A percentile compares a stretch with the other conserved stretches of the same genome.
Conservation (phyloP, 2,888 invertebrate genomes). For the Ganaspis brasiliensis region DNA sequence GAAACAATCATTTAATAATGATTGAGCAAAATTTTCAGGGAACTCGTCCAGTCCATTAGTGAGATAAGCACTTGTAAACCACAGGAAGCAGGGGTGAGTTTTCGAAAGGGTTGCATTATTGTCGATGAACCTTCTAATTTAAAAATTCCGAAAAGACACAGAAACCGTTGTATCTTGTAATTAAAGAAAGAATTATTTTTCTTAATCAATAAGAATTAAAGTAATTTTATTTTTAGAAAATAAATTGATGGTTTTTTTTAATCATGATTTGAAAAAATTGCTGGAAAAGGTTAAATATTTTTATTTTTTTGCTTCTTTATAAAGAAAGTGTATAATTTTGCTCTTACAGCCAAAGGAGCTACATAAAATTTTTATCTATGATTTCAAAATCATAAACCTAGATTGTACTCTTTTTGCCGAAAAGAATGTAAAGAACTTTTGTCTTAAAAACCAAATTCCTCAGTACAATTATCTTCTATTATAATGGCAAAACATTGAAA, state of each 20-base stretch:
- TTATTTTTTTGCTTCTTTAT: too few species aligned
- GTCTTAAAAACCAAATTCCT: background rate
- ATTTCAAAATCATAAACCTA: too few species aligned
- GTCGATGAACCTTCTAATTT: conserved; percentile 69
- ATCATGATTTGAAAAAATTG: background rate
- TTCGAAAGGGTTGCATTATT: conserved; percentile 65
- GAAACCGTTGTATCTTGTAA: background rate
- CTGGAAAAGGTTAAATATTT: too few species aligned
- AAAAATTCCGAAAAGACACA: conserved; percentile 62
- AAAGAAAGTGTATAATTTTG: too few species aligned
- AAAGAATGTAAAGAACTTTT: background rate
- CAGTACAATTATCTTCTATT: background rate
- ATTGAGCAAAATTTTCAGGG: conserved; percentile 68
- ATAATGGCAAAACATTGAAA: conserved; percentile 17
- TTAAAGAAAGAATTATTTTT: background rate
- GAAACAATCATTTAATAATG: conserved; percentile 74
- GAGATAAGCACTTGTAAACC: conserved; percentile 67
- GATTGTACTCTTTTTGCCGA: too few species aligned
- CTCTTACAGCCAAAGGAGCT: too few species aligned
- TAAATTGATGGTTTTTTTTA: background rate
- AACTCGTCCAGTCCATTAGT: conserved; percentile 72
- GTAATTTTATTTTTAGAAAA: background rate
- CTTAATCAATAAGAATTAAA: background rate
- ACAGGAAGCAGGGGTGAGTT: conserved; percentile 63
- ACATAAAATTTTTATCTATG: too few species aligned